Evolutionary conservation across 2,797 vertebrate species (phyloP), one percentile per base, ranked within the genome.

Genomic region (Cuculus canorus): DNA sequence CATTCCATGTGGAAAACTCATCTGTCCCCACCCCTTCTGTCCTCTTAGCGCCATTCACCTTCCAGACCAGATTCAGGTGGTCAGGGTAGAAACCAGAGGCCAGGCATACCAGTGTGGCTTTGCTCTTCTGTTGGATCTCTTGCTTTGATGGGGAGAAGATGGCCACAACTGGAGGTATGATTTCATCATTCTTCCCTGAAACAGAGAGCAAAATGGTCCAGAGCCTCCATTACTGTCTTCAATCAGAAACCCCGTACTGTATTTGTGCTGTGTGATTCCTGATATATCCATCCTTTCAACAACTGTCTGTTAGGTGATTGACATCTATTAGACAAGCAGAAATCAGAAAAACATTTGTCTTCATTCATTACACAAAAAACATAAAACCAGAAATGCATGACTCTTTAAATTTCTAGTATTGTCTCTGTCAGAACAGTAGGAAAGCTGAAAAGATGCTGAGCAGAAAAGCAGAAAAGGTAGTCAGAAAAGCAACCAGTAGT

Each of bases 51-150:
- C 77, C 94, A 3, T 98, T 97, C 91, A 98, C 92, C 69, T 28
- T 93, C 98, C 98, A 98, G 60, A 27, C 27, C 63, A 98, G 82
- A 37, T 76, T 93, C 82, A 98, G 75, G 15, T 98, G 96, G 94
- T 98, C 97, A 5, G 98, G 98, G 63, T 89, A 98, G 95, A 98
- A 98, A 86, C 70, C 90, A 8, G 94, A 98, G 75, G 97, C 98
- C 85, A 98, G 95, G 69, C 98, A 98, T 17, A 98, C 98, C 39
- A 98, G 64, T 0, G 97, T 98, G 92, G 97, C 96, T 72, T 97
- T 97, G 23, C 45, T 53, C 37, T 97, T 97, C 22, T 93, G 24
- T 24, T 60, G 3, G 14, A 98, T 94, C 92, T 98, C 98, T 61
- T 95, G 89, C 66, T 96, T 91, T 3, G 97, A 97, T 6, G 98